Evolutionary conservation across 2,888 invertebrate species (phyloP), one percentile per base, ranked within the genome.

Genomic region (Ashinkailepas kermadecensis): DNA sequence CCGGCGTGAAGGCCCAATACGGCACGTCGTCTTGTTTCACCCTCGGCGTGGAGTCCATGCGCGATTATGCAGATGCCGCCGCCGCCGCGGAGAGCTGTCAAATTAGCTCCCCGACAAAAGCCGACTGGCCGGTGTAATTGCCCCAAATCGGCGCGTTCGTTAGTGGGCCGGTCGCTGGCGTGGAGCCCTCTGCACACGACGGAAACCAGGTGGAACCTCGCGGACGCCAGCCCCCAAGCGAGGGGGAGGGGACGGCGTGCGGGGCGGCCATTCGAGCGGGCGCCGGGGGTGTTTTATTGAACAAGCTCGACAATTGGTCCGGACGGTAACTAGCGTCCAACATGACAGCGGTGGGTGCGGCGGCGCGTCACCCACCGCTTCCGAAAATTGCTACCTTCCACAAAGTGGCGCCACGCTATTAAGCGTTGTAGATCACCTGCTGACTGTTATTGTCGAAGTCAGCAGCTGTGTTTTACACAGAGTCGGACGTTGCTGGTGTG

Each of bases 341-440:
- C 70, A 70, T 70, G 70, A 13, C 70, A 70, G 25, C 15, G 12
- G 12, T 9, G 39, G 25, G 25, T 13, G 9, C 21, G 39, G 21
- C 25, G 39, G 39, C 13, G 39, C 39, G 39, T 39, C 39, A 39
- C 39, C 39, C 39, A 39, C 39, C 39, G 12, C 70, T 8, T 9
- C 39, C 10, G 39, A 39, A 70, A 70, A 39, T 70, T 13, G 70
- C 70, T 15, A 59, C 59, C 70, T 15, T 13, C 59, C 15, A 59
- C 59, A 11, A 15, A 15, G 13, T 39, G 13, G 12, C 39, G 23
- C 39, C 39, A 3, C 13, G 39, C 70, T 70, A 70, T 70, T 70
- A 70, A 70, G 39, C 15, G 70, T 70, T 70, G 39, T 70, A 39
- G 39, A 70, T 70, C 70, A 70, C 70, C 25, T 25, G 70, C 39